phyloP scores from a whole-genome alignment of 2,888 invertebrate genomes.

The Diachrysia chrysitis region DNA sequence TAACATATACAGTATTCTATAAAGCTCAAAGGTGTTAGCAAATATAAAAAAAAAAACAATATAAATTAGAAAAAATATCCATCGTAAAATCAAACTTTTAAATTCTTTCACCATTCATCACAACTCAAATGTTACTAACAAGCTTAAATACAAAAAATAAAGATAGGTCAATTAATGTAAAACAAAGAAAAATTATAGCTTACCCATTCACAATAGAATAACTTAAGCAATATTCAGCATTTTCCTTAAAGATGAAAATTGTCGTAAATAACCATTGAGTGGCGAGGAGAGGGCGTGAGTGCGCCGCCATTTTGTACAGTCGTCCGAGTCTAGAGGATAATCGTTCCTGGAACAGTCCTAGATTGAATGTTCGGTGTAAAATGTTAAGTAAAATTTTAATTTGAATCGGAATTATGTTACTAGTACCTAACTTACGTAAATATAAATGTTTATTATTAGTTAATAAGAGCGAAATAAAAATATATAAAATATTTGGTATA shows the following conservation, averaged over 20 bases:
- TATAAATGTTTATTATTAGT: too few relatives aligned
- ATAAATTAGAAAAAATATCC: too few relatives aligned
- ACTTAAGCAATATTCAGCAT: constrained; percentile 44
- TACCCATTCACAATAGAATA: constrained; percentile 28
- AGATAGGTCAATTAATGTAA: not conserved
- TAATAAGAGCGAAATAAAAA: too few relatives aligned
- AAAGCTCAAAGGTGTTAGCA: too few relatives aligned
- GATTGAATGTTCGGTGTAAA: constrained; percentile 57
- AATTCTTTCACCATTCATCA: not conserved
- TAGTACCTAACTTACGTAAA: too few relatives aligned
- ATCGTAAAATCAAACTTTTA: too few relatives aligned
- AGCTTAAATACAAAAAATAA: not conserved
- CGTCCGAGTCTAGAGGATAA: constrained; percentile 69
- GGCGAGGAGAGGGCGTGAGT: constrained; percentile 58
- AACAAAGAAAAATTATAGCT: constrained; percentile 31
- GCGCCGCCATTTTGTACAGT: constrained; percentile 67
- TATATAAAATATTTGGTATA: too few relatives aligned
- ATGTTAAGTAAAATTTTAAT: constrained; percentile 21
- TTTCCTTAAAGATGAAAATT: constrained; percentile 67
- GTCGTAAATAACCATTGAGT: constrained; percentile 74
- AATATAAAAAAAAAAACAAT: too few relatives aligned
- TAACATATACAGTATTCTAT: too few relatives aligned
- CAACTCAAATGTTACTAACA: too few relatives aligned
- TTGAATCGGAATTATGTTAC: not conserved
- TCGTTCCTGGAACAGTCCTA: constrained; percentile 60